phyloP scores from a whole-genome alignment of 1,140 invertebrate genomes.

The Zaprionus kolodkinae region DNA sequence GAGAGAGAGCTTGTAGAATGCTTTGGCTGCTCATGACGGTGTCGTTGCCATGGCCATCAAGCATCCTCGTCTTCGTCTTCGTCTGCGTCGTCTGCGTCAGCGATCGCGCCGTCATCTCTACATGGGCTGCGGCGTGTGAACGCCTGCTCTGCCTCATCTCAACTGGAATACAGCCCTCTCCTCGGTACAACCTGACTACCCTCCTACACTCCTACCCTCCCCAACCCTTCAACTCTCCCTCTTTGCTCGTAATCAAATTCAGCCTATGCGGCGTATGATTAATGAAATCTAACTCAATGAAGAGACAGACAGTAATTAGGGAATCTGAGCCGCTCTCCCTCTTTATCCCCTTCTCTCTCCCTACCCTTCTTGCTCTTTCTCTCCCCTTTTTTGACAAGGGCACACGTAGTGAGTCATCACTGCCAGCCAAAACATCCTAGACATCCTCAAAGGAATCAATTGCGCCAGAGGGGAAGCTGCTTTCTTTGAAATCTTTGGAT shows the following conservation, averaged over 20 bases:
- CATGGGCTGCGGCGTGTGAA: conserved; percentile 55
- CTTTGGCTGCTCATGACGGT: conserved; percentile 23
- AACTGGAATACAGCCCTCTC: too few relatives aligned
- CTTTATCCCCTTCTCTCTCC: not conserved
- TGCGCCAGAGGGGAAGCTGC: not conserved
- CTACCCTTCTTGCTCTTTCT: not conserved
- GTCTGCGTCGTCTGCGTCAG: conserved; percentile 12
- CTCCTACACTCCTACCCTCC: not conserved
- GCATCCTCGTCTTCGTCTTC: conserved; percentile 21
- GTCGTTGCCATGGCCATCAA: conserved; percentile 44
- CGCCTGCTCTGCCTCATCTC: conserved; percentile 30
- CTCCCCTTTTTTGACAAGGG: conserved; percentile 3
- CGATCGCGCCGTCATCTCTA: conserved; percentile 15
- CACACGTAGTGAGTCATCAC: conserved; percentile 36
- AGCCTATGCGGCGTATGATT: conserved; percentile 54
- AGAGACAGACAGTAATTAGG: conserved; percentile 67
- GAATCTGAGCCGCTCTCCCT: conserved; percentile 20
- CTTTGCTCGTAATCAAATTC: conserved; percentile 21
- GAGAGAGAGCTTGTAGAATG: conserved; percentile 8
- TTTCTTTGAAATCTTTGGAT: not conserved
- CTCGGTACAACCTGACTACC: too few relatives aligned
- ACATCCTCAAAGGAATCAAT: conserved; percentile 19
- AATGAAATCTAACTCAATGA: conserved; percentile 58
- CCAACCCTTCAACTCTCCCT: not conserved
- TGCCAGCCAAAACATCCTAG: not conserved